Base-by-base conservation (phyloP, 2,797 vertebrate species). In the Bovichtus diacanthus region DNA sequence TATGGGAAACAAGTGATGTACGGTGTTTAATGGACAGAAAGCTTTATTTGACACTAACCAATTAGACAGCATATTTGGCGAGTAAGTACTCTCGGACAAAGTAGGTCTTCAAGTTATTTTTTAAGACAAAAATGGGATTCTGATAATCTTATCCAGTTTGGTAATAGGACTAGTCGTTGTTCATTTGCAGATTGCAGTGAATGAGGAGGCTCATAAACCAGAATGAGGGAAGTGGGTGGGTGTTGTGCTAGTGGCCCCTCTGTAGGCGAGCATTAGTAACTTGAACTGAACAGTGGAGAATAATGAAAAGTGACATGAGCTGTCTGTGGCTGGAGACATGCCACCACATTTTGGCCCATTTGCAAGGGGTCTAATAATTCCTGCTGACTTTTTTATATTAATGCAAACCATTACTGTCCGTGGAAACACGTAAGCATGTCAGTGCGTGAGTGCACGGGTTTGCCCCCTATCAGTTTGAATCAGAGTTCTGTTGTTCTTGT, bases 371-470 rank as follows among this genome's bases (percentile, higher is more conserved):
- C 36, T 53, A n/a, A 70, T 49, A 54, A 31, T 70, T 47, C 25
- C 6, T 9, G 12, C 41, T 36, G 49, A 23, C 29, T 39, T 53
- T 54, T 34, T 21, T 34, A 39, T 47, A 15, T 29, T 49, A 21
- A 58, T 49, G 25, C 36, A 58, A 56, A 47, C 64, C 4, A 38
- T 63, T 29, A 18, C 59, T 68, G 38, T 46, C 39, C 21, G 21
- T 46, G 29, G 41, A 36, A 50, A 38, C 43, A 21, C 2, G 5
- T 12, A 44, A 18, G 12, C 18, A 39, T 46, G 9, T 43, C 25
- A 50, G n/a, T 11, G 29, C 16, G 0, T 9, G 18, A 44, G 34
- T 11, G 18, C 1, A 3, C 18, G 19, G 29, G 55, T 16, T 58
- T 58, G n/a, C 39, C n/a, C 1, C 13, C 58, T n/a, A 53, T 63